phyloP scores from a whole-genome alignment of 2,113 vertebrate species.

The Rhineura floridana region DNA sequence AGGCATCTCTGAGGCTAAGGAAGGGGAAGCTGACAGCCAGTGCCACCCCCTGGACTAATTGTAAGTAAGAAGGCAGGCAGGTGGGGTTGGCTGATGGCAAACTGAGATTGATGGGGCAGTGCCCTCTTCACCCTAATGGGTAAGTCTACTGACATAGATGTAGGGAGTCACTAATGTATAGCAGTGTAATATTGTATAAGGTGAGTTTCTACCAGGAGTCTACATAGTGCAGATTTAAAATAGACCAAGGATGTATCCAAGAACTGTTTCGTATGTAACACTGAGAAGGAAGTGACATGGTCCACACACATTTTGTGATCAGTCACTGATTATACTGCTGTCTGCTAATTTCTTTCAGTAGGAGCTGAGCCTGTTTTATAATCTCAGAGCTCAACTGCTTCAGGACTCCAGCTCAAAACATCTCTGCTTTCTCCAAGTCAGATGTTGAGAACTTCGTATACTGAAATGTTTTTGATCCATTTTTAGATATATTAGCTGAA shows the following conservation, averaged over 20 bases:
- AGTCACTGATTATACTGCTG: background rate
- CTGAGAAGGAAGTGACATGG: too few relatives aligned
- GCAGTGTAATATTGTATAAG: background rate
- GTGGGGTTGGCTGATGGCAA: too few relatives aligned
- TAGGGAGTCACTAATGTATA: background rate
- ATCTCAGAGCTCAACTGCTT: background rate
- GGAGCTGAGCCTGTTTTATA: background rate
- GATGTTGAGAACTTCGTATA: background rate
- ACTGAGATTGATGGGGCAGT: too few relatives aligned
- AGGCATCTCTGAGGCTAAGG: too few relatives aligned
- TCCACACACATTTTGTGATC: background rate
- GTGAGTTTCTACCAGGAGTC: background rate
- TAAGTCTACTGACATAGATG: background rate
- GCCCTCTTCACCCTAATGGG: too few relatives aligned
- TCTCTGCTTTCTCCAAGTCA: background rate
- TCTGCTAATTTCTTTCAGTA: background rate
- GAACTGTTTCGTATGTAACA: background rate
- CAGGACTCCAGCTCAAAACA: background rate
- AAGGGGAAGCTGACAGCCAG: too few relatives aligned
- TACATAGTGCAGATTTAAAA: background rate
- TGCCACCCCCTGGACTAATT: too few relatives aligned
- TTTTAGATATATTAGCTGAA: conserved; percentile 85
- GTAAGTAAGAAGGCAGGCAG: too few relatives aligned
- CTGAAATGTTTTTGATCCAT: conserved; percentile 1
- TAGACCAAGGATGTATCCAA: background rate